phyloP scores from a whole-genome alignment of 2,113 vertebrate genomes.

The Columba livia region DNA sequence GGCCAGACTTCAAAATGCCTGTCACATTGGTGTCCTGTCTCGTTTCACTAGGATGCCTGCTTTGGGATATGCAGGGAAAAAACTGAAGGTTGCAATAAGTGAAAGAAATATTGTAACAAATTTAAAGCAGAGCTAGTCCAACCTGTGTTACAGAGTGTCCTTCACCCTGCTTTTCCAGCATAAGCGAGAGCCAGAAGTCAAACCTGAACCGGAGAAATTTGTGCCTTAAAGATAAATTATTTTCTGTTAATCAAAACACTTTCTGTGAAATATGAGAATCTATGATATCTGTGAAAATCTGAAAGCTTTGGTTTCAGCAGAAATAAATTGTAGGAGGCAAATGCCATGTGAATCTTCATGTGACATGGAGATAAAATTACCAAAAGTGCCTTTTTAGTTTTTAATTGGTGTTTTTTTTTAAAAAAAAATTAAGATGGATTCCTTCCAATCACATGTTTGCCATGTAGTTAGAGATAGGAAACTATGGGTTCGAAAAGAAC shows the following conservation, averaged over 20 bases:
- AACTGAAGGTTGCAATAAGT: background rate
- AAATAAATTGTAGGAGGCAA: background rate
- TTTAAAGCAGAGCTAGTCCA: background rate
- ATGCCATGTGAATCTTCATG: background rate
- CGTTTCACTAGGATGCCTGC: background rate
- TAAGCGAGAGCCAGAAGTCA: background rate
- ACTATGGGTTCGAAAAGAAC: background rate
- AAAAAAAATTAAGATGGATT: background rate
- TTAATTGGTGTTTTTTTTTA: background rate
- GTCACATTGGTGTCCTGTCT: background rate
- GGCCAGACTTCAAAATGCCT: background rate
- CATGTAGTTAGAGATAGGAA: background rate
- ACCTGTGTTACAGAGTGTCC: background rate
- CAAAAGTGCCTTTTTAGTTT: background rate
- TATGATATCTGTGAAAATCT: background rate
- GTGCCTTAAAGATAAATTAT: background rate
- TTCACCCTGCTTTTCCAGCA: background rate
- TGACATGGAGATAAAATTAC: background rate
- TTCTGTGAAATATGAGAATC: background rate
- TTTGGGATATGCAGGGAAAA: background rate
- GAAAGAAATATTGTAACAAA: background rate
- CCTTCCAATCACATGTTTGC: background rate
- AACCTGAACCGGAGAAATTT: background rate
- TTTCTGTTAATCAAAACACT: background rate
- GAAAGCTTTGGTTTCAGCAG: background rate